phyloP scores from a whole-genome alignment of 1,140 invertebrate genomes.

The Hypothenemus hampei region DNA sequence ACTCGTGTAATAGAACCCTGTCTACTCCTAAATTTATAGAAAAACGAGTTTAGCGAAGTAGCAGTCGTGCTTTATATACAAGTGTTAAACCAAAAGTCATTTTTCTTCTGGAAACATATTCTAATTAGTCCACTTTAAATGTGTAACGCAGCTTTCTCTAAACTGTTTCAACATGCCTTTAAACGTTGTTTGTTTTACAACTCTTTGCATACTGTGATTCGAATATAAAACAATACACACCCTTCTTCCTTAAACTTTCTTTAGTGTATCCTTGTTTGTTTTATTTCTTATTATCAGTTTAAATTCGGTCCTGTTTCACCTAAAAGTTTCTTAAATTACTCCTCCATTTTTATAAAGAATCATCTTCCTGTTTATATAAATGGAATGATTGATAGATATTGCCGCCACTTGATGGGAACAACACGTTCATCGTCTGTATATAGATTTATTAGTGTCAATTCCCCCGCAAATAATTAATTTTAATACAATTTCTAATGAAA shows the following conservation, averaged over 20 bases:
- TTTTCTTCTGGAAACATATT: neutral
- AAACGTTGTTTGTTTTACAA: constrained; percentile 4
- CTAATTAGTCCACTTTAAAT: constrained; percentile 4
- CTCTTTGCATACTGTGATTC: constrained; percentile 1
- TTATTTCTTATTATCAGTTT: too few relatives aligned
- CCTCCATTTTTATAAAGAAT: neutral
- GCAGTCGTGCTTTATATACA: too few relatives aligned
- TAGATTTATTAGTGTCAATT: too few relatives aligned
- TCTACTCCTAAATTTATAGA: too few relatives aligned
- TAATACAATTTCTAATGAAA: too few relatives aligned
- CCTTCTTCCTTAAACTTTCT: too few relatives aligned
- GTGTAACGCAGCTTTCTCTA: neutral
- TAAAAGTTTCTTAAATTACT: neutral
- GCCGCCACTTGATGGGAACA: neutral
- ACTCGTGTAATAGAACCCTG: too few relatives aligned
- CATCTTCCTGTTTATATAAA: neutral
- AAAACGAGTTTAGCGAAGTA: too few relatives aligned
- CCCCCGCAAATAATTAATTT: too few relatives aligned
- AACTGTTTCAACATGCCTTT: constrained; percentile 1
- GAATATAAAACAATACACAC: neutral
- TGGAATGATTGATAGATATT: constrained; percentile 3
- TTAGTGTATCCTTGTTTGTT: too few relatives aligned
- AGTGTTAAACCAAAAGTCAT: too few relatives aligned
- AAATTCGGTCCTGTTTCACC: too few relatives aligned
- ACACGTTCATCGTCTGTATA: neutral